phyloP scores from a whole-genome alignment of 2,797 vertebrate species.

The Melanotaenia trifasciata region DNA sequence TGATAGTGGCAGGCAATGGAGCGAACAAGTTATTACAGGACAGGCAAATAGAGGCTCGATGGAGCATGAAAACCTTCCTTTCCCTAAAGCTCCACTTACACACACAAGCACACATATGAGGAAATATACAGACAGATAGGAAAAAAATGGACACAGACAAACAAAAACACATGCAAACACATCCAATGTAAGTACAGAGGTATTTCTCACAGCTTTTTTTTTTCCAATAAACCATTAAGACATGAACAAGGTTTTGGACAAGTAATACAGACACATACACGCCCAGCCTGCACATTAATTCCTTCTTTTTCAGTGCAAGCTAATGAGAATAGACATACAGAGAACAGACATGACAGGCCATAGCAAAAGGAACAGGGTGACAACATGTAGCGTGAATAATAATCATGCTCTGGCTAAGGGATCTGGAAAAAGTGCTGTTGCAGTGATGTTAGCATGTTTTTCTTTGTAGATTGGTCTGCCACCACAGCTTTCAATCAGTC shows the following conservation, averaged over 20 bases:
- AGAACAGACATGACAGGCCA: slow-evolving; percentile 62
- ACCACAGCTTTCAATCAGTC: slow-evolving; percentile 62
- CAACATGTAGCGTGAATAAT: slow-evolving; percentile 70
- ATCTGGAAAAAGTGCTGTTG: slow-evolving; percentile 53
- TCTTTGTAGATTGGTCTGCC: slow-evolving; percentile 46
- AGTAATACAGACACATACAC: slow-evolving; percentile 4
- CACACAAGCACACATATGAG: slow-evolving; percentile 14
- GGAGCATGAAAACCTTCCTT: slow-evolving; percentile 74
- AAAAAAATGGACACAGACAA: slow-evolving; percentile 21
- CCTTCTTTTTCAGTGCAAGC: slow-evolving; percentile 37
- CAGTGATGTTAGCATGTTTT: slow-evolving; percentile 48
- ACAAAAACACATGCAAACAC: slow-evolving; percentile 18
- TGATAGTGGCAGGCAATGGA: slow-evolving; percentile 76
- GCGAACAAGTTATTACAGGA: slow-evolving; percentile 80
- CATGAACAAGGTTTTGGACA: slow-evolving; percentile 15
- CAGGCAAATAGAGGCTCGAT: slow-evolving; percentile 76
- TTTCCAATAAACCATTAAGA: slow-evolving; percentile 26
- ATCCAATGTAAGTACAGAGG: slow-evolving; percentile 10
- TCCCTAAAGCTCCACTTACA: slow-evolving; percentile 46
- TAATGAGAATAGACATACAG: slow-evolving; percentile 62
- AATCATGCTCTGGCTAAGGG: slow-evolving; percentile 52
- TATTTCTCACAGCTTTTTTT: neutral
- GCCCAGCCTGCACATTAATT: slow-evolving; percentile 36
- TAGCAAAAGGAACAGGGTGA: slow-evolving; percentile 55
- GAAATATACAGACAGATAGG: slow-evolving; percentile 31